Evolutionary conservation across 2,888 invertebrate genomes (phyloP), one percentile per base, ranked within the genome.

Genomic region (Cerastis leucographa): DNA sequence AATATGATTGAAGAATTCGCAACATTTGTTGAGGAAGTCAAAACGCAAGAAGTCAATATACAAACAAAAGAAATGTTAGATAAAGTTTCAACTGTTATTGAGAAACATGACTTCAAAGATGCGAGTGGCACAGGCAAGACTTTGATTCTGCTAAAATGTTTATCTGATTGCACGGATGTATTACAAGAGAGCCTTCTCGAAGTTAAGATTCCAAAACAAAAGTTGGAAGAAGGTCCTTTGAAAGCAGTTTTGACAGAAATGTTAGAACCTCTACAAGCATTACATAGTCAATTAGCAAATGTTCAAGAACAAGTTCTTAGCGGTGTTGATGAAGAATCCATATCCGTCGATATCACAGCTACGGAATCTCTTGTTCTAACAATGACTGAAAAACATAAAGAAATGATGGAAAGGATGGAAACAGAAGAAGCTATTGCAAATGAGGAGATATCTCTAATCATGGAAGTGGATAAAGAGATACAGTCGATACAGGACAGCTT

Each of bases 361-460:
- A 93, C 94, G 22, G 95, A 96, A 87, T 94, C 94, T 7, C 91
- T 94, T 61, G 91, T 95, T 22, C 91, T 95, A 82, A 93, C 92
- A 29, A 91, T 95, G 85, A 90, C 92, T 35, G 94, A 95, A 83
- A 92, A 95, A 25, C 93, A 95, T 75, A 94, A 94, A 90, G 94
- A 94, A 81, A 92, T 96, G 14, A 89, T 93, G 59, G 89, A 94
- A 69, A 90, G 93, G 70, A 90, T 94, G 17, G 89, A 93, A 83
- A 85, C 87, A 3, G 92, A 92, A 59, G 88, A 89, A 51, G 69
- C 80, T 4, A 78, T 94, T 22, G 88, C 91, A 72, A 89, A 88
- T 66, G 90, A 93, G 79, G 92, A 94, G 65, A 89, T 94, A 64
- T 87, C 91, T 44, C 80, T 96, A 59, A 92, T 95, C 46, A 90